Conservation (phyloP, 2,797 vertebrate species). For the Coilia nasus region DNA sequence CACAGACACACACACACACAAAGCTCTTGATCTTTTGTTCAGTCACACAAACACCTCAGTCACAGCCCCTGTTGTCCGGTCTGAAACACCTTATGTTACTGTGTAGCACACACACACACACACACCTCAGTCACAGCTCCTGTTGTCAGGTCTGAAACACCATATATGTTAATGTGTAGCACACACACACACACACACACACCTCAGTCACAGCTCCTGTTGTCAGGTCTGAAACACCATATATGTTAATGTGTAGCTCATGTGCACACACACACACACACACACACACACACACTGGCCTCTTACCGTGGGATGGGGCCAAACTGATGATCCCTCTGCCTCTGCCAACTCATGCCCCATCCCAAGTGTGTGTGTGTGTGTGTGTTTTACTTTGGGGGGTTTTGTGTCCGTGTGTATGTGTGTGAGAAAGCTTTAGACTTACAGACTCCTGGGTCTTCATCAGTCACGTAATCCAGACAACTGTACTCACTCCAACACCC, state of each 20-base stretch:
- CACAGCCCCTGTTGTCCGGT: no score
- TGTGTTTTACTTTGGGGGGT: not conserved
- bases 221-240: no score
- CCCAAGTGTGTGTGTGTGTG: not conserved
- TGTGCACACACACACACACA: not conserved
- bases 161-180: no score
- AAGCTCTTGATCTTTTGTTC: not conserved
- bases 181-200: no score
- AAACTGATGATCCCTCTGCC: constrained; percentile 13
- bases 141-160: no score
- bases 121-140: no score
- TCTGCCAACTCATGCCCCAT: not conserved
- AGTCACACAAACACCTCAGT: no score
- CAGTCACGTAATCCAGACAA: constrained; percentile 54
- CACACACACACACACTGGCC: not conserved
- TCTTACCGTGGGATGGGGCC: not conserved
- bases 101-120: no score
- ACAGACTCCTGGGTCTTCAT: constrained; percentile 56
- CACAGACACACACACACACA: not conserved
- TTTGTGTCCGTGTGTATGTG: not conserved
- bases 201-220: no score
- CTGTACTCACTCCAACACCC: constrained; percentile 48
- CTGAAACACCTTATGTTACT: no score
- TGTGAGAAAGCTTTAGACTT: constrained; percentile 40
- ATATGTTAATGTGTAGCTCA: no score